Evolutionary conservation across 2,113 vertebrate species (phyloP).

Genomic region (Entomyzon cyanotis): DNA sequence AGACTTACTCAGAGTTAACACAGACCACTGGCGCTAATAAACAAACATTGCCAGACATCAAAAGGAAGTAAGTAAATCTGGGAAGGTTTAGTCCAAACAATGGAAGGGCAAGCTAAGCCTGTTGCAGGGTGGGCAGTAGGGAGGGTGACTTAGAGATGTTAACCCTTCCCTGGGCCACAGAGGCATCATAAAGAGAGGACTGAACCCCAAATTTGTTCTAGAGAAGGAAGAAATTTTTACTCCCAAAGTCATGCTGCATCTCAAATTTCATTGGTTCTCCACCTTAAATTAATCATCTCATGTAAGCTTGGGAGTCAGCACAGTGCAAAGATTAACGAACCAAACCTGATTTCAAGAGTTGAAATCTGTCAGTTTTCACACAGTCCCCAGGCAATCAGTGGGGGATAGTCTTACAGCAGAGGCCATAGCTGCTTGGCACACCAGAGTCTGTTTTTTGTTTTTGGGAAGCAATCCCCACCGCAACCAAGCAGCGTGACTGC

Average conservation of each 20-base stretch:
- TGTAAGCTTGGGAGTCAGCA: background rate
- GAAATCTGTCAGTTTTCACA: background rate
- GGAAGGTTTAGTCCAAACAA: constrained; percentile 73
- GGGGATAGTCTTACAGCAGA: background rate
- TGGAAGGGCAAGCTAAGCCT: constrained; percentile 64
- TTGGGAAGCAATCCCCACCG: background rate
- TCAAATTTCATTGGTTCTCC: background rate
- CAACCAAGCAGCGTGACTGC: background rate
- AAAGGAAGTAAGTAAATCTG: constrained; percentile 75
- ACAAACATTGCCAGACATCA: constrained; percentile 78
- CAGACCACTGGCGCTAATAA: constrained; percentile 75
- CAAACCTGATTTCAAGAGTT: background rate
- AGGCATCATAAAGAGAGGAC: background rate
- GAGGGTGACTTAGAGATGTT: constrained; percentile 54
- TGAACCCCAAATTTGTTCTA: background rate
- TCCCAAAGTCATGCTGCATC: background rate
- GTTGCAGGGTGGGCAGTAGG: constrained; percentile 39
- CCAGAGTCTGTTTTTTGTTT: background rate
- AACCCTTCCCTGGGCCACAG: constrained; percentile 59
- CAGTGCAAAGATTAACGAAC: background rate
- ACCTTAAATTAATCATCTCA: background rate
- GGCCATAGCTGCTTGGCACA: background rate
- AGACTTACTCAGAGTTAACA: constrained; percentile 68
- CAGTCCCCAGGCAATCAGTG: background rate
- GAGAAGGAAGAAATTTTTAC: background rate